Evolutionary conservation across 2,888 invertebrate genomes (phyloP).

Genomic region (Andricus curvator): DNA sequence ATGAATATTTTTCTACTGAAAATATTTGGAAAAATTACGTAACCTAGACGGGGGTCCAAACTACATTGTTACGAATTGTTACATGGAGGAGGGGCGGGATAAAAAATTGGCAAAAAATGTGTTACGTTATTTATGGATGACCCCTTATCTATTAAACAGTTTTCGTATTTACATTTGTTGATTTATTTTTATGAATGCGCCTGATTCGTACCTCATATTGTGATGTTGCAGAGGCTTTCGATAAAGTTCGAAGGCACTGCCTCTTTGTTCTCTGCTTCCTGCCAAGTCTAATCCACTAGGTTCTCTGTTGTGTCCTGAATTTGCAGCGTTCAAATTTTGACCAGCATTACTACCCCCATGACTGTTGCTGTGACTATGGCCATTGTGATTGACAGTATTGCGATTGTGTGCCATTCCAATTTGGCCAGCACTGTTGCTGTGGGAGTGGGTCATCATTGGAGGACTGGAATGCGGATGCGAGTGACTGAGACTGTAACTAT

Average conservation of each 20-base stretch:
- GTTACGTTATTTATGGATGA: no score
- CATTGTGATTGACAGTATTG: constrained; percentile 68
- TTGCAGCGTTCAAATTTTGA: constrained; percentile 63
- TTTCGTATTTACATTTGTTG: not conserved
- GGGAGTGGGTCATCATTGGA: constrained; percentile 73
- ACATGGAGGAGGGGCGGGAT: no score
- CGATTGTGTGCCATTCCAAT: constrained; percentile 71
- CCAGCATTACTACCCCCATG: constrained; percentile 65
- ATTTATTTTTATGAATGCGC: not conserved
- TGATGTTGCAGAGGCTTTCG: constrained; percentile 93
- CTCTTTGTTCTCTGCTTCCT: constrained; percentile 93
- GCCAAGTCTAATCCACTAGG: constrained; percentile 84
- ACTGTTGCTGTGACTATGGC: constrained; percentile 68
- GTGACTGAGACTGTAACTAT: constrained; percentile 74
- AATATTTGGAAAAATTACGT: no score
- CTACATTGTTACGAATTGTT: no score
- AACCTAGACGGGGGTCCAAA: no score
- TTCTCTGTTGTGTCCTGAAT: constrained; percentile 76
- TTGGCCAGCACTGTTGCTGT: constrained; percentile 75
- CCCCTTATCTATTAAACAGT: not conserved
- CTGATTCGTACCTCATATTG: constrained; percentile 84
- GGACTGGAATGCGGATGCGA: constrained; percentile 73
- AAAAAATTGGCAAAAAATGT: no score
- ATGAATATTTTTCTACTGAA: no score
- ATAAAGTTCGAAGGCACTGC: constrained; percentile 96